Conservation (phyloP, 2,797 vertebrate species). For the Pipistrellus kuhlii region DNA sequence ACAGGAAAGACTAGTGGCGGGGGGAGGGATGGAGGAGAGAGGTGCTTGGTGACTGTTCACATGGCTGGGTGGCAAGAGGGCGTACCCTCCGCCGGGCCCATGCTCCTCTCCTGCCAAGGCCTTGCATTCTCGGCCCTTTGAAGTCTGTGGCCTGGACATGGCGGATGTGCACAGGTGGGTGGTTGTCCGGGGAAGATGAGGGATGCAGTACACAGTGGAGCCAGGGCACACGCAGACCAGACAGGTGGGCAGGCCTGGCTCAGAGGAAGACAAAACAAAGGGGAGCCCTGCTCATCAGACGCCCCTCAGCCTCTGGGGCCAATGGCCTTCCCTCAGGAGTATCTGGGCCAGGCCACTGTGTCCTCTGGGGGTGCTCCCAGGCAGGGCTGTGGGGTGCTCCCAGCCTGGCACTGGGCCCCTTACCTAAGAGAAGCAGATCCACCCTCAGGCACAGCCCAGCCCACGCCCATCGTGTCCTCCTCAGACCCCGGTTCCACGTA, state of each 20-base stretch:
- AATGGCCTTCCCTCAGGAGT: background rate
- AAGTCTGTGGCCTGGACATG: slow-evolving; percentile 86
- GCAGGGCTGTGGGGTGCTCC: background rate
- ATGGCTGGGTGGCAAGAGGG: background rate
- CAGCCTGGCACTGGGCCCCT: background rate
- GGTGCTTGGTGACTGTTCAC: background rate
- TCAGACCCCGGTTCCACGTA: background rate
- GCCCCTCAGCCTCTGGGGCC: background rate
- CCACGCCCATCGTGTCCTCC: too few species aligned
- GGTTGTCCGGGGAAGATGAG: slow-evolving; percentile 89
- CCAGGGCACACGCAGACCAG: slow-evolving; percentile 90
- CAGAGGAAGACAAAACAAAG: background rate
- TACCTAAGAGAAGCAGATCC: background rate
- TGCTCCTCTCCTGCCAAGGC: background rate
- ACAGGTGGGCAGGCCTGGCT: slow-evolving; percentile 90
- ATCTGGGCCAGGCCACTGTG: background rate
- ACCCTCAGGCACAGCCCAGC: background rate
- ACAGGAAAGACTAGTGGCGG: background rate
- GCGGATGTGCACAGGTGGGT: slow-evolving; percentile 89
- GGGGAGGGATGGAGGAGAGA: background rate
- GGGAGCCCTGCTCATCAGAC: background rate
- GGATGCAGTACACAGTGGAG: slow-evolving; percentile 91
- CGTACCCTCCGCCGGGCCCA: background rate
- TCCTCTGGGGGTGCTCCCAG: background rate
- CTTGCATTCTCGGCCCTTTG: slow-evolving; percentile 87